Evolutionary conservation across 2,888 invertebrate genomes (phyloP), one percentile per base, ranked within the genome.

Genomic region (Meliscaeva auricollis): DNA sequence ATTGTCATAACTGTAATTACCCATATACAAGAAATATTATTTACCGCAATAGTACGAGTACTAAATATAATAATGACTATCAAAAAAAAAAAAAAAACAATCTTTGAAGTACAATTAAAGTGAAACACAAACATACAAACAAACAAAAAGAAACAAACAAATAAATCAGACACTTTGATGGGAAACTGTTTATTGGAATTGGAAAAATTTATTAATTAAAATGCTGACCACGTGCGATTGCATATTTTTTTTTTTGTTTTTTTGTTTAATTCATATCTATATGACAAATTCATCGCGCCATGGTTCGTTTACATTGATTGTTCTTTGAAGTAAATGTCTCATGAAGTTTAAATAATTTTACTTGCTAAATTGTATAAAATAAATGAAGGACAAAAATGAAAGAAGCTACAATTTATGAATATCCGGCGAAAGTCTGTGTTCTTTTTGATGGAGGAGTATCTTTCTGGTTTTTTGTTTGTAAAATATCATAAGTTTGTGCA

Each of bases 1-100:
- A 44, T 62, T 62, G 41, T 44, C 44, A 62, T 62, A 62, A 44
- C 44, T 44, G 58, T 58, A 44, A 62, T 62, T 62, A 44, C 1
- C n/a, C 38, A 9, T 9, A 54, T 41, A 15, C 41, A 62, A 62
- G 44, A 62, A 62, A 44, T 44, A 26, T 26, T 26, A 62, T 62
- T 44, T 62, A 62, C 62, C 44, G 62, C 62, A 62, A 62, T 44
- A 26, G 15, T 44, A 44, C 62, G 44, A 58, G 35, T 41, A 22
- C 26, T 26, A 44, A 41, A 44, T 44, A 62, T 15, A 20, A 35
- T 35, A 17, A 20, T 11, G 11, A n/a, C n/a, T n/a, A n/a, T n/a
- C n/a, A n/a, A n/a, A n/a, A n/a, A n/a, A n/a, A n/a, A n/a, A n/a
- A n/a, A n/a, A n/a, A n/a, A n/a, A n/a, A n/a, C n/a, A n/a, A n/a